Base-by-base conservation (phyloP, 2,113 vertebrate species). In the Merops nubicus region DNA sequence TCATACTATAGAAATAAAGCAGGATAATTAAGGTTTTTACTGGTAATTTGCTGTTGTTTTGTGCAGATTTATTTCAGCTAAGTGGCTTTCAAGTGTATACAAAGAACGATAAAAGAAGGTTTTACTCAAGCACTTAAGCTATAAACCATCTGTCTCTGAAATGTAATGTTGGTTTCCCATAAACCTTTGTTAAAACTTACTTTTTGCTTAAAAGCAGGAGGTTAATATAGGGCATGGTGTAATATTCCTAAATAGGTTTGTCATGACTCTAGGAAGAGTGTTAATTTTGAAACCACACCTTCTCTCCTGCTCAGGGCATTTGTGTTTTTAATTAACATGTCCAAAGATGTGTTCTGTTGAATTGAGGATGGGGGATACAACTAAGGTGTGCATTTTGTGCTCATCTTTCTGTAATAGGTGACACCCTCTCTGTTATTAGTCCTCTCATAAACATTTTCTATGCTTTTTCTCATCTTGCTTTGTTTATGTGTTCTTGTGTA, bases 11-110 rank as follows among this genome's bases (percentile, higher is more conserved):
- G 11, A 82, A 48, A 60, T 73, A 95, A 93, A 94, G 74, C 65
- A 56, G 47, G 91, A 90, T 88, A 96, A 94, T 94, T 96, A 82
- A 91, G 77, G 79, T 77, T 48, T 93, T 93, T 91, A 54, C n/a
- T 93, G 70, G 91, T 91, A 86, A 89, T 96, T 96, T 97, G 11
- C 45, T 94, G 88, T 75, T 77, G 80, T 95, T 97, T 91, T 90
- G 62, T 42, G 88, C 74, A 62, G 75, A 68, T 92, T 92, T 95
- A 89, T 90, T 95, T 91, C 69, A 85, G 45, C 76, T 94, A 95
- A 91, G 90, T 93, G 59, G 29, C 62, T 93, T 96, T 95, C 31
- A 88, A 67, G 9, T 81, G 65, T 78, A 25, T 82, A 81, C 62
- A 91, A 94, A 89, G 75, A 89, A 57, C 88, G 83, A 75, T 90